phyloP scores from a whole-genome alignment of 2,797 vertebrate species.

The Hippopotamyrus pictus region DNA sequence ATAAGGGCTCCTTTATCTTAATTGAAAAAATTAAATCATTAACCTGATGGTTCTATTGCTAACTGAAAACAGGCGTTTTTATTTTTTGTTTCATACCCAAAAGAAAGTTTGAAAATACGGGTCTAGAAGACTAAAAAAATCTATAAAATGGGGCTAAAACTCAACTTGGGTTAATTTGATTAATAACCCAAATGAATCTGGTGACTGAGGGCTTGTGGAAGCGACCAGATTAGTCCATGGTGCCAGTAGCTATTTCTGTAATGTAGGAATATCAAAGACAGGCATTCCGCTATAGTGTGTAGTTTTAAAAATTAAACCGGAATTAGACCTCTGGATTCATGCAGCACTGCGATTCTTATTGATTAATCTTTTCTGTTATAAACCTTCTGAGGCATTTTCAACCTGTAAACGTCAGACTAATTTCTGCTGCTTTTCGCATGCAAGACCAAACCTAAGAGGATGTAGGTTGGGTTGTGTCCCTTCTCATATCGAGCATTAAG shows the following conservation, averaged over 20 bases:
- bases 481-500: neutral
- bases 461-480: neutral
- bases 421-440: neutral
- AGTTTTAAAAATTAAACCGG: slow-evolving; percentile 46
- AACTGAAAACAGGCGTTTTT: slow-evolving; percentile 30
- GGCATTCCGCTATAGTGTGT: neutral
- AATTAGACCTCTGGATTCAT: slow-evolving; percentile 58
- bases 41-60: slow-evolving; percentile 65
- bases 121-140: slow-evolving; percentile 34
- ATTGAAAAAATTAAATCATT: slow-evolving; percentile 76
- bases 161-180: slow-evolving; percentile 66
- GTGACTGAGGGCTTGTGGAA: slow-evolving; percentile 39
- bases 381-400: slow-evolving; percentile 31
- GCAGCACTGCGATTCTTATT: slow-evolving; percentile 48
- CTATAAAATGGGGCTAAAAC: slow-evolving; percentile 53
- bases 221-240: slow-evolving; percentile 55
- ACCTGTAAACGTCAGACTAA: neutral
- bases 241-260: slow-evolving; percentile 50
- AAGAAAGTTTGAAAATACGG: neutral
- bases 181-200: slow-evolving; percentile 58
- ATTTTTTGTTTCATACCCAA: slow-evolving; percentile 4
- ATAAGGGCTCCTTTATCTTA: slow-evolving; percentile 66
- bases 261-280: slow-evolving; percentile 55
- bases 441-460: neutral
- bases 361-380: neutral